Evolutionary conservation across 2,888 invertebrate species (phyloP), one percentile per base, ranked within the genome.

Genomic region (Andrena hattorfiana): DNA sequence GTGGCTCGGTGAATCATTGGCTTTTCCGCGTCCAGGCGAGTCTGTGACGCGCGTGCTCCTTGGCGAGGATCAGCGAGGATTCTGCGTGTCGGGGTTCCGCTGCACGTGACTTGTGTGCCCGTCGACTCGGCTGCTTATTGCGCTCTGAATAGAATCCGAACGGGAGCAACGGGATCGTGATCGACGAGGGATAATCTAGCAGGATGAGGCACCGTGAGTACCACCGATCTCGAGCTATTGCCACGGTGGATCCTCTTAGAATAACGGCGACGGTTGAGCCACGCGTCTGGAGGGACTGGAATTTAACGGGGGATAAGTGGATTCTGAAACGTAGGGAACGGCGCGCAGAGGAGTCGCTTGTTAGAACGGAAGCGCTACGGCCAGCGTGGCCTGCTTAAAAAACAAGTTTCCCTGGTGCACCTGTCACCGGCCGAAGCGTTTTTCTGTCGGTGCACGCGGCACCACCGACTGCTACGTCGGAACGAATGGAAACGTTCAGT

Each of bases 41-140:
- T 28, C 6, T 54, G 32, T 76, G 77, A 77, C 56, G 67, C 68
- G 81, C 48, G 71, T 67, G 66, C 48, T 56, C 6, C 60, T 54
- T n/a, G 7, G 35, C 8, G 13, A 54, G 82, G 20, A 59, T 68
- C 67, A 8, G 8, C 48, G 32, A 62, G 48, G 48, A 56, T 70
- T 28, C 16, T 59, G 8, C 32, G 64, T 64, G 28, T 66, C 80
- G 69, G 54, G 64, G 78, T 64, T 66, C 51, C 69, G 74, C 73
- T 79, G 60, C 77, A 82, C 83, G 83, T 82, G 83, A 83, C 60
- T 78, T 69, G 23, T 62, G 70, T 49, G 32, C n/a, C 67, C 62
- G 60, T 42, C 48, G 49, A 60, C 28, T 13, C 48, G 59, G 48
- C 68, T 54, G 82, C 30, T 54, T 20, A 49, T 63, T 48, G 64